Evolutionary conservation across 2,888 invertebrate species (phyloP), one percentile per base, ranked within the genome.

Genomic region (Atrina japonica): DNA sequence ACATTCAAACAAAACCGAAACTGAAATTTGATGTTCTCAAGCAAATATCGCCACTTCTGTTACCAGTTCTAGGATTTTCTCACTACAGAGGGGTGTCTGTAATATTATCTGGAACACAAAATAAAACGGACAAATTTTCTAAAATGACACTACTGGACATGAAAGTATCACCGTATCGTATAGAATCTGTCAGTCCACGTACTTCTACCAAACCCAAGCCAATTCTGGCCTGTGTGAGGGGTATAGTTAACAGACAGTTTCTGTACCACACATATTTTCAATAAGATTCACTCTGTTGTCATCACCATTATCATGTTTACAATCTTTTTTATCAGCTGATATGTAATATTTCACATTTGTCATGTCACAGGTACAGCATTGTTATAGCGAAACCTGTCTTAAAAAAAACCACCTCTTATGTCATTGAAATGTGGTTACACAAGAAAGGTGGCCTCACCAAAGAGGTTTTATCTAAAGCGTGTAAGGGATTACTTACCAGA

Each of bases 181-280:
- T 50, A 2, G 72, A 75, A 18, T 11, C 49, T 9, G 55, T 78
- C 9, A 60, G 47, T 14, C 64, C 72, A 21, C 66, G 70, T 56
- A 73, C 66, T 2, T 74, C 55, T 30, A 61, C 53, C 0, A 66
- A 69, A 18, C 81, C 78, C 14, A 78, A 75, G 50, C 75, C 75
- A 11, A 67, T 81, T 18, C 76, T 76, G 55, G 76, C 76, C 0
- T 81, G 77, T 64, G 63, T 68, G 7, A 68, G 78, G 18, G 61
- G 71, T 6, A 75, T 71, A 49, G 68, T 81, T 9, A 77, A 78
- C 52, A 81, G 78, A 41, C 66, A 75, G 43, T 81, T 72, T 45
- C 47, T 81, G 29, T 81, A 81, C 50, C 81, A 81, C 67, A 81
- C 81, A 21, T 81, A 81, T 41, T 81, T 76, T 64, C 78, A 78